These are phyloP conservation scores for Amphimedon queenslandica DNA, from an alignment of 37 sponge, comb jelly and placozoan species.

Conservation along the genomic window DNA sequence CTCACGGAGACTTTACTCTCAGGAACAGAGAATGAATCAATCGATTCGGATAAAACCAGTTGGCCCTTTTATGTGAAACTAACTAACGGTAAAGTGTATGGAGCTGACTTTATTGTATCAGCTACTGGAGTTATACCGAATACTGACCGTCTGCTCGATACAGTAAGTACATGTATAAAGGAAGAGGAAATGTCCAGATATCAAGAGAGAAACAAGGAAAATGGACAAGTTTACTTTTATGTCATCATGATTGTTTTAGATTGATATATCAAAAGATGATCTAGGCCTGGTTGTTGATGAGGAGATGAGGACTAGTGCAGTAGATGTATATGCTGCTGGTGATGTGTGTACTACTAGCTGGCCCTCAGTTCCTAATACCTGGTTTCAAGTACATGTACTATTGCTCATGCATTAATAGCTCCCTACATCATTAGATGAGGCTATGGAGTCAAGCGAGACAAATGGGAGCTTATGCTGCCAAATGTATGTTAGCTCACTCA, in stretches of 20 bases:
- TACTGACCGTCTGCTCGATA: conserved; percentile 6
- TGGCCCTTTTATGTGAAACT: conserved; percentile 86
- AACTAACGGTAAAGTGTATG: conserved; percentile 75
- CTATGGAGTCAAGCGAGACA: conserved; percentile 98
- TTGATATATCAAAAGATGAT: conserved; percentile 38
- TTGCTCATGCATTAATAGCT: not conserved
- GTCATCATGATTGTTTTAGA: conserved; percentile 3
- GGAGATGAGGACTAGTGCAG: conserved; percentile 75
- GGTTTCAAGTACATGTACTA: conserved; percentile 77
- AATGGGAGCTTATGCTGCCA: conserved; percentile 93
- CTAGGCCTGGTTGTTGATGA: conserved; percentile 85
- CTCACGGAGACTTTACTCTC: not conserved
- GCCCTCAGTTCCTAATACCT: conserved; percentile 41
- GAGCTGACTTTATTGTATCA: conserved; percentile 92
- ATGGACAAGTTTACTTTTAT: too few species aligned
- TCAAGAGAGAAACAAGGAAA: too few species aligned
- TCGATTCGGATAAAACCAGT: not conserved
- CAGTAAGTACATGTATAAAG: not conserved
- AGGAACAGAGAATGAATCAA: not conserved
- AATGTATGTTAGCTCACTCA: conserved; percentile 74
- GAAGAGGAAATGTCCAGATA: too few species aligned
- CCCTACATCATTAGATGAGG: conserved; percentile 64
- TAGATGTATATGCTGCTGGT: conserved; percentile 94
- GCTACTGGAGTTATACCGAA: conserved; percentile 93
- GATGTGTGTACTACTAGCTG: conserved; percentile 85